Evolutionary conservation across 2,113 vertebrate genomes (phyloP), one percentile per base, ranked within the genome.

Genomic region (Neotoma lepida): DNA sequence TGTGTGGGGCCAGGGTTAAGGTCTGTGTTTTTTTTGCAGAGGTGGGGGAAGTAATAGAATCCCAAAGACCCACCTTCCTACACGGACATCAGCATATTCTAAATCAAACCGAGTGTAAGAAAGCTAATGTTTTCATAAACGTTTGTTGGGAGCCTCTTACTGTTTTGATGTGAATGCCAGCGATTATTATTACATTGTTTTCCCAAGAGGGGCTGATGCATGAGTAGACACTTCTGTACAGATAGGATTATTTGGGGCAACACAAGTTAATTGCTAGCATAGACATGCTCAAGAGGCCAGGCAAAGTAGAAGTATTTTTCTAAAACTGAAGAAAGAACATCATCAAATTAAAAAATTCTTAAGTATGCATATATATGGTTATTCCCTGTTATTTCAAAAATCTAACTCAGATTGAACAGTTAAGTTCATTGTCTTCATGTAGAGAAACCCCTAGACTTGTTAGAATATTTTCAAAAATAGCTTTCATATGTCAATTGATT

Each of bases 21-120:
- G 97, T 95, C 90, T 97, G 96, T 98, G 97, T 98, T 98, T 96
- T 97, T 96, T 97, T 98, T 98, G 96, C 96, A 95, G 95, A 97
- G 94, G 94, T 93, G 81, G 96, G 91, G 96, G 97, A 96, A 96
- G 94, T 94, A 97, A 97, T 96, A 96, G 96, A 96, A 97, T 96
- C 97, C 88, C 96, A 94, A 91, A 97, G 95, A 97, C 94, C 92
- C 39, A 86, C 96, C 98, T 96, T 80, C 89, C 95, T 88, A 84
- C 95, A 95, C 93, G 92, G 97, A 93, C 96, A 91, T 63, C 94
- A 97, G 96, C 93, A 97, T 94, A 95, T 91, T 82, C 96, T 95
- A 98, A 98, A 97, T 97, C 66, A 97, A 97, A 93, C 94, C 92
- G 94, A 95, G 95, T 96, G 58, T 97, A 96, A 96, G 97, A 96